A percentile compares a stretch with the other conserved stretches of the same genome.
Evolutionary conservation across 2,113 vertebrate species (phyloP).

Genomic region (Leucopsar rothschildi): DNA sequence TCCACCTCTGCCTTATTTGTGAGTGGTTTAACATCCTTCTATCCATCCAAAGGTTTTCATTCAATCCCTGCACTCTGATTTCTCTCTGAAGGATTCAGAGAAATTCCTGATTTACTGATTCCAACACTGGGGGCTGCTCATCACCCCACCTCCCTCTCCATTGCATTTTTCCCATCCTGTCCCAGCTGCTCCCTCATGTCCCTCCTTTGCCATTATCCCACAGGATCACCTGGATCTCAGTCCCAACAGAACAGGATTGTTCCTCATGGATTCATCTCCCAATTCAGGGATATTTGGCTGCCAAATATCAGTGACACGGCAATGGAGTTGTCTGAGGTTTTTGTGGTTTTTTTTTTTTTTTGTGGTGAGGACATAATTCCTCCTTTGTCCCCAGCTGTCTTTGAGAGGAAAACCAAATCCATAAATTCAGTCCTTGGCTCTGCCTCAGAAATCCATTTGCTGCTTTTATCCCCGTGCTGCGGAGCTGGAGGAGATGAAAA

Average conservation of each 20-base stretch:
- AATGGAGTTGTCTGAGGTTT: neutral
- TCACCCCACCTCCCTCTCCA: neutral
- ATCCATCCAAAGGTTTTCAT: too few relatives aligned
- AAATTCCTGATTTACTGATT: too few relatives aligned
- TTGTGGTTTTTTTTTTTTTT: neutral
- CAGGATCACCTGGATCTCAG: fast-evolving
- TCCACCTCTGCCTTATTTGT: too few relatives aligned
- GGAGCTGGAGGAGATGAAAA: neutral
- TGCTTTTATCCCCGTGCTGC: neutral
- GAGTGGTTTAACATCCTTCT: too few relatives aligned
- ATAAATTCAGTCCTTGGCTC: neutral
- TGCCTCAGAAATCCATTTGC: neutral
- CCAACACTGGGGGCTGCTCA: neutral
- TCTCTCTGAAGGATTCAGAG: too few relatives aligned
- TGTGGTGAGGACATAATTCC: neutral
- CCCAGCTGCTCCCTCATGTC: neutral
- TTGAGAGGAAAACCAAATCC: neutral
- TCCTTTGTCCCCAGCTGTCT: neutral
- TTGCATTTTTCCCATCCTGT: fast-evolving
- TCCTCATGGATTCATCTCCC: neutral
- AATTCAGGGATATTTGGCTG: neutral
- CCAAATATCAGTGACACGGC: neutral
- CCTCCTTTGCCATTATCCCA: neutral
- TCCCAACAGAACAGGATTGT: fast-evolving
- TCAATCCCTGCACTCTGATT: too few relatives aligned